Evolutionary conservation across 2,888 invertebrate species (phyloP), one percentile per base, ranked within the genome.

Genomic region (Pelosia muscerda): DNA sequence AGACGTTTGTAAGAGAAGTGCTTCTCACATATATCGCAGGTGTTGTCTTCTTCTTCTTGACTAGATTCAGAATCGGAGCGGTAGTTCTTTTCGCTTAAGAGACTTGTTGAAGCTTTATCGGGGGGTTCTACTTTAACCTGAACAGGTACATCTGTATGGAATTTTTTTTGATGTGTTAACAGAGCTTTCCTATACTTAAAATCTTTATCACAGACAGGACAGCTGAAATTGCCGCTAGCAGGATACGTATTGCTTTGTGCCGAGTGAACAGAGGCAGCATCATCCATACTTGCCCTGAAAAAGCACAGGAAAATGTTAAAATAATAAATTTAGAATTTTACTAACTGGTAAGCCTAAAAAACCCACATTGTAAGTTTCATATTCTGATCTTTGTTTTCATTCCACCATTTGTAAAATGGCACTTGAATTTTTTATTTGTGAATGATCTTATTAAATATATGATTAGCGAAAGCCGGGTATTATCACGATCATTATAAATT

Each of bases 21-120:
- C 74, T 95, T 95, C 78, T 95, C 95, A 76, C 95, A 95, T 63
- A 95, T 92, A 66, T 95, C 94, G 71, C 95, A 95, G 0, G 94
- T 94, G 66, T 92, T 90, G 73, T 92, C 93, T 5, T 92, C 91
- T 34, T 92, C 94, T n/a, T 90, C 93, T 68, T 86, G 88, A 84
- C 93, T 93, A 76, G 93, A 92, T 63, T 92, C 93, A 0, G 89
- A 88, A 28, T 94, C 93, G 2, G 86, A 86, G 13, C 77, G 76
- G 54, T 84, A 79, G 0, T 9, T 49, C 2, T 23, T 75, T 77
- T 87, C 88, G n/a, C 84, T 84, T 11, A 88, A 73, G 5, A 88
- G 69, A 58, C 85, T 84, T 0, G 81, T 69, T 0, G 88, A 84
- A 0, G 81, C 70, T 55, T 86, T 85, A 19, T 91, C 92, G 0